Percentiles rank a stretch among this genome's conserved stretches.
These are phyloP conservation scores for Parnassius orleans DNA, from an alignment of 2,888 invertebrate species.

Conservation along the genomic window DNA sequence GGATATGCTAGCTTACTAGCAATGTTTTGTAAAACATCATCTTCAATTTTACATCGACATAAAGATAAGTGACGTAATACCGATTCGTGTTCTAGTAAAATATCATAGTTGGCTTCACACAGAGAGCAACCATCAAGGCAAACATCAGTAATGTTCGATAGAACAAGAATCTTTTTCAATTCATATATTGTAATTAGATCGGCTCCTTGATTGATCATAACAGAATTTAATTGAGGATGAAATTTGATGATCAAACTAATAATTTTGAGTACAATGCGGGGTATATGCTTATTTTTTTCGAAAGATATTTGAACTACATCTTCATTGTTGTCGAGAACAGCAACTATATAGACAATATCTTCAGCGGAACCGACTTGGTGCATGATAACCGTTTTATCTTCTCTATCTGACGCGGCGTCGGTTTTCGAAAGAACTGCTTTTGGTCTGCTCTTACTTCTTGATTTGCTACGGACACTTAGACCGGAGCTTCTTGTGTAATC, in stretches of 20 bases:
- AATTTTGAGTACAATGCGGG: constrained; percentile 44
- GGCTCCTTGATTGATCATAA: constrained; percentile 47
- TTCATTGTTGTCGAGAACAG: constrained; percentile 40
- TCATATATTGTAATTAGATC: constrained; percentile 43
- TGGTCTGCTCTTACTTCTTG: constrained; percentile 34
- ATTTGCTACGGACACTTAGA: constrained; percentile 34
- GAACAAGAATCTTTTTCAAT: constrained; percentile 43
- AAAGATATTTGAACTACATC: constrained; percentile 48
- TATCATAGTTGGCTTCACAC: constrained; percentile 45
- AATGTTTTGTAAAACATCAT: constrained; percentile 43
- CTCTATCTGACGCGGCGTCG: constrained; percentile 31
- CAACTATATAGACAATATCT: constrained; percentile 34
- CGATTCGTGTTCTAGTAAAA: constrained; percentile 39
- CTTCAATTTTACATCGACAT: constrained; percentile 50
- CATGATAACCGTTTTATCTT: constrained; percentile 20
- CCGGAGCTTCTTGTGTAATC: constrained; percentile 24
- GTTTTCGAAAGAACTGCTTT: constrained; percentile 30
- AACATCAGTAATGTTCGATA: constrained; percentile 51
- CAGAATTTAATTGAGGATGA: constrained; percentile 37
- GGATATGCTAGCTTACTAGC: constrained; percentile 39
- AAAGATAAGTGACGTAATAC: constrained; percentile 48
- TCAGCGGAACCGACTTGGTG: constrained; percentile 18
- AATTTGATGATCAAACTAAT: constrained; percentile 46
- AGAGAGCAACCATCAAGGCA: constrained; percentile 45
- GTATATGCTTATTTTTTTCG: constrained; percentile 42